Evolutionary conservation across 2,113 vertebrate genomes (phyloP), one percentile per base, ranked within the genome.

Genomic region (Abramis brama): DNA sequence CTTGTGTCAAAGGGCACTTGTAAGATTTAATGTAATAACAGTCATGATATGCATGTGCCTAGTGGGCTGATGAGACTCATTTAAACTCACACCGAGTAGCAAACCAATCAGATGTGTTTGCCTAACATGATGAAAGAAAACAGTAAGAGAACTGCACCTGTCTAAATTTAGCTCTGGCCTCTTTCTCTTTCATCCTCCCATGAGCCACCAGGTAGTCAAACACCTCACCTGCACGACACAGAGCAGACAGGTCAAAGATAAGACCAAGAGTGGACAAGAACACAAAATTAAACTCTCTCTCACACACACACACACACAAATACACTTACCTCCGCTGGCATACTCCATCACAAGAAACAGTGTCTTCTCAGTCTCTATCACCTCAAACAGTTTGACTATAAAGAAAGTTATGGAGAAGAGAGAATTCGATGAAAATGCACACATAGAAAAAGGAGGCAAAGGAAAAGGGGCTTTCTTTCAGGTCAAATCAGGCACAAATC

Each of bases 111-210:
- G 36, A 36, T 36, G 57, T 23, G 84, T 73, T 43, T 77, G n/a
- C 91, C 74, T 87, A 90, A 89, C 90, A 88, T 45, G 68, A 87
- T 91, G 91, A 89, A 89, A 87, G 83, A 87, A 86, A 45, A 77
- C 43, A 30, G 85, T 86, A 80, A 55, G 78, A 85, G 45, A 57
- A 83, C 64, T n/a, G 92, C 96, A 99, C 97, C 97, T 99, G 98
- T 97, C 98, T 97, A 96, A 99, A 99, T 95, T 99, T 99, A 95
- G 98, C 95, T 94, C 98, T 96, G 93, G 98, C 97, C 95, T 99
- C 98, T 90, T 99, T 99, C 94, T 99, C 98, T 95, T 99, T 99
- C 98, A 99, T 99, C 95, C 98, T 96, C 96, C 98, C 98, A 93
- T 99, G 98, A 92, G 98, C 97, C 92, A 99, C 98, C 93, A 99